Base-by-base conservation (phyloP, 2,113 vertebrate genomes). In the Gorsachius goisagi region DNA sequence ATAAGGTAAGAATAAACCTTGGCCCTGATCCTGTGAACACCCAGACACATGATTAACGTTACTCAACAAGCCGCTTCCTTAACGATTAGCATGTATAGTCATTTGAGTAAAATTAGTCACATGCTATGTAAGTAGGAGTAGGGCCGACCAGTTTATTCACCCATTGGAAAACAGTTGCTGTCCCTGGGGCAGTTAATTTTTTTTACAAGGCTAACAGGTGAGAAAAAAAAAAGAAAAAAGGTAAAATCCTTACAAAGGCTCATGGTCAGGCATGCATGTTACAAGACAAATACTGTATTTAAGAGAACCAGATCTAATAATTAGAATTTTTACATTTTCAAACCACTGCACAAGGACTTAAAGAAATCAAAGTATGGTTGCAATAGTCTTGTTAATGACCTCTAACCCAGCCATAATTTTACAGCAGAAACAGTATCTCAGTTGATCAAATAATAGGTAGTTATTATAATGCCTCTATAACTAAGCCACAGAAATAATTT, bases 361-460 rank as follows among this genome's bases (percentile, higher is more conserved):
- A 87, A 89, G 81, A 95, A 97, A 74, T 44, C 39, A 58, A 80
- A 71, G 41, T 53, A 67, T 66, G 90, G 68, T 49, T 93, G 92
- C 68, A 89, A 86, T 4, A 93, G 83, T 93, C 68, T 83, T 47
- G 60, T 94, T 96, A 93, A 94, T 82, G 76, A 93, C 67, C 69
- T 90, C 88, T 94, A 93, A 87, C 62, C 80, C 93, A 94, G 92
- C 73, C 92, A 90, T 35, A 88, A 73, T 78, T 93, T 95, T 97
- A 97, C 95, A 97, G 92, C 96, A 97, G 83, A 93, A 95, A 93
- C 80, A 89, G 52, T 68, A 90, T 93, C 80, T 87, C 30, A 93
- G 80, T 52, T 92, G 83, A 95, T 92, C 69, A 93, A 88, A 93
- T 74, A 53, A 95, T 44, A 88, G 79, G 32, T 41, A 41, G 39